Evolutionary conservation across 2,797 vertebrate species (phyloP), one percentile per base, ranked within the genome.

Genomic region (Protonibea diacanthus): DNA sequence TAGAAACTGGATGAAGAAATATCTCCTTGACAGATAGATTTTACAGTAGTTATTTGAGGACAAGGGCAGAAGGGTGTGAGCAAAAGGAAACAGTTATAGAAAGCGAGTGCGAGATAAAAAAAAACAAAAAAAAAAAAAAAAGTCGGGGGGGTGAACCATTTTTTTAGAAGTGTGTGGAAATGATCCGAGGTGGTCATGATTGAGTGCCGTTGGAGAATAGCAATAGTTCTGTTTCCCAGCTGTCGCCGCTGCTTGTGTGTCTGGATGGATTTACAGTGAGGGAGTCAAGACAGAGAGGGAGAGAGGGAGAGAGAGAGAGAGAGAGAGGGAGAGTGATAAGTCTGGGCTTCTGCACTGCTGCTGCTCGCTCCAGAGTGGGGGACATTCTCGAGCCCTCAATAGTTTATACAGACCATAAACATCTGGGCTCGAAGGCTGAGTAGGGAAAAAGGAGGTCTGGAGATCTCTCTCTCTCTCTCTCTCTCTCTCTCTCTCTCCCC

Each of bases 321-420:
- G 65, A 73, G 58, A 66, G 55, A 60, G 82, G 72, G 71, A 80
- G 89, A 88, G 92, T 76, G 91, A 92, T 93, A 93, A 91, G 91
- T 92, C 91, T 90, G 89, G 86, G 90, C 91, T 93, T 89, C 92
- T 87, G 89, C 91, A 74, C 77, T 48, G 67, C 87, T 89, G 86
- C 85, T 85, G 84, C 89, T 89, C 15, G 33, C 86, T 83, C 75
- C 70, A 83, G 90, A 94, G 90, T 90, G 92, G 91, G 88, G 93
- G 93, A 94, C 91, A 93, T 91, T 95, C 92, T 91, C 91, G 78
- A 90, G 84, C 86, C 92, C 91, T 93, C 93, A 90, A 95, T 94
- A 94, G 93, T 95, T 96, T 95, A 95, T 91, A 93, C 94, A 94
- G 93, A 91, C 94, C 92, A 93, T 95, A 95, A 94, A 94, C 94